These are phyloP conservation scores for Drosophila conformis DNA, from an alignment of 2,888 invertebrate species.

Conservation along the genomic window DNA sequence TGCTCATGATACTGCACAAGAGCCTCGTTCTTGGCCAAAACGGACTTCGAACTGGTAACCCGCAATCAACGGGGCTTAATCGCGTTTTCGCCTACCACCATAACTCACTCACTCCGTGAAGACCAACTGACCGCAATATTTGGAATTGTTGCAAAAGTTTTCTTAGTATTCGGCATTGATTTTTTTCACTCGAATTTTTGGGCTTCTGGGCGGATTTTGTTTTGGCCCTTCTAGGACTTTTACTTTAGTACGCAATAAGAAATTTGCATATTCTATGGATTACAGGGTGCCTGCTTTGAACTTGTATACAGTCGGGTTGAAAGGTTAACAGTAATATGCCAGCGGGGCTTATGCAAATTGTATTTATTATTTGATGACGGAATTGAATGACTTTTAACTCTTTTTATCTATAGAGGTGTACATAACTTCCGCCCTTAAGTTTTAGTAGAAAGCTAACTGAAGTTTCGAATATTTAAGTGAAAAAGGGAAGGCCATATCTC, in stretches of 20 bases:
- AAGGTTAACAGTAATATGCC: constrained; percentile 14
- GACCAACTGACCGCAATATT: constrained; percentile 51
- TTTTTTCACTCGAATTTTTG: constrained; percentile 46
- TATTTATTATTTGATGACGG: neutral
- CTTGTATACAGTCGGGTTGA: constrained; percentile 12
- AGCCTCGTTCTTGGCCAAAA: constrained; percentile 39
- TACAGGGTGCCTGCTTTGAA: constrained; percentile 37
- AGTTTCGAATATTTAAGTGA: neutral
- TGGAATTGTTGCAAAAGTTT: constrained; percentile 41
- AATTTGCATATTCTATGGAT: constrained; percentile 63
- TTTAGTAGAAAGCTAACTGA: neutral
- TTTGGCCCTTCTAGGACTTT: constrained; percentile 44
- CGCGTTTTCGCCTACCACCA: constrained; percentile 45
- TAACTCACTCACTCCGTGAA: constrained; percentile 11
- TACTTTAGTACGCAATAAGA: constrained; percentile 58
- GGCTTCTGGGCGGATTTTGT: constrained; percentile 28
- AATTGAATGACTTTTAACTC: neutral
- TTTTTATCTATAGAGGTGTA: neutral
- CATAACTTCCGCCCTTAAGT: neutral
- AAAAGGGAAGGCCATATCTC: neutral
- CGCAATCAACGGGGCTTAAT: constrained; percentile 68
- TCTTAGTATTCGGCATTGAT: constrained; percentile 60
- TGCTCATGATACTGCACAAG: constrained; percentile 28
- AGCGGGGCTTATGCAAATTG: neutral
- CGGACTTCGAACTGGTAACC: constrained; percentile 58